Percentiles rank a stretch among this genome's conserved stretches.
phyloP scores from a whole-genome alignment of 1,140 invertebrate species.

The Macrostomum lignano region DNA sequence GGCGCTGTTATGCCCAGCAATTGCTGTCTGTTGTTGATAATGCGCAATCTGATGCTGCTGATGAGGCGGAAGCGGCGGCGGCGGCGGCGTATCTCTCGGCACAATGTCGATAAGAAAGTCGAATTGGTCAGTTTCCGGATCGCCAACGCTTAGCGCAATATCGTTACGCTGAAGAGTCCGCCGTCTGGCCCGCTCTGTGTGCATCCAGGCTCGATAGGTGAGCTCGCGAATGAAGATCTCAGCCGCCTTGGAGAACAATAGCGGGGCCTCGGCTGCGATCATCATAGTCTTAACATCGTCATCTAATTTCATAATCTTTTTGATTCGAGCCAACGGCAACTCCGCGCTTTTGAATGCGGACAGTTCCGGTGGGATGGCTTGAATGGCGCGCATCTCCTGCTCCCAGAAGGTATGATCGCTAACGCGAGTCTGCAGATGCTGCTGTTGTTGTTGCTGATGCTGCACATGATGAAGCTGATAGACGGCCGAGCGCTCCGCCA shows the following conservation, averaged over 20 bases:
- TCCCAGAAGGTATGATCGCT: too few relatives aligned
- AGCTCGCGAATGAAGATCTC: constrained; percentile 91
- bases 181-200: constrained; percentile 85
- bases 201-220: constrained; percentile 73
- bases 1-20: too few relatives aligned
- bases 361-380: too few relatives aligned
- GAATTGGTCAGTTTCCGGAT: constrained; percentile 64
- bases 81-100: constrained; percentile 67
- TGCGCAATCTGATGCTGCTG: too few relatives aligned
- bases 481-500: too few relatives aligned
- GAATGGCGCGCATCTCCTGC: too few relatives aligned
- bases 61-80: too few relatives aligned
- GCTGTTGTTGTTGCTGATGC: too few relatives aligned
- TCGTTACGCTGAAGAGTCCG: constrained; percentile 79
- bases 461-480: too few relatives aligned
- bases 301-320: constrained; percentile 98
- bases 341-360: constrained; percentile 67
- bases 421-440: too few relatives aligned
- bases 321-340: constrained; percentile 71
- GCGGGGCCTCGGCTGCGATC: constrained; percentile 88
- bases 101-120: constrained; percentile 98
- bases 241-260: constrained; percentile 84
- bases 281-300: constrained; percentile 73
- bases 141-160: constrained; percentile 84
- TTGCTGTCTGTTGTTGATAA: too few relatives aligned